phyloP scores from a whole-genome alignment of 2,113 vertebrate species.

The Hiodon alosoides region DNA sequence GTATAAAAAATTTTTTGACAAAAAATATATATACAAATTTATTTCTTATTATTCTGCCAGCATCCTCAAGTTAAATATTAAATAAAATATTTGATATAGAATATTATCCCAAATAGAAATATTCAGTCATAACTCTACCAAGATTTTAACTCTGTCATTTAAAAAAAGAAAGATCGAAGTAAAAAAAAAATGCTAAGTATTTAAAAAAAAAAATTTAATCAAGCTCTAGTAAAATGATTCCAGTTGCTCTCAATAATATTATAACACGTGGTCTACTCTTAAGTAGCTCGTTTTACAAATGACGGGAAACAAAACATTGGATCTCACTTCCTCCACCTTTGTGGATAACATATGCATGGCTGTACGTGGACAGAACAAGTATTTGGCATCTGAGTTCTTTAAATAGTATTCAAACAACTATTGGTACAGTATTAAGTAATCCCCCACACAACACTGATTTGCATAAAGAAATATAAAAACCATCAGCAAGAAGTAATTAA shows the following conservation, averaged over 20 bases:
- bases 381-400: constrained; percentile 8
- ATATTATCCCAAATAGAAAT: too few relatives aligned
- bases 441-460: constrained; percentile 7
- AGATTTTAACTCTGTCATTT: too few relatives aligned
- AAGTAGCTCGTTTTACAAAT: constrained; percentile 29
- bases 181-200: too few relatives aligned
- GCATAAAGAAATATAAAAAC: constrained; percentile 30
- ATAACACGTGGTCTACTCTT: neutral
- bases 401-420: constrained; percentile 14
- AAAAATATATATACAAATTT: too few relatives aligned
- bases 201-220: constrained; percentile 39
- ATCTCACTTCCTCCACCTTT: too few relatives aligned
- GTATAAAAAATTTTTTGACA: neutral
- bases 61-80: too few relatives aligned
- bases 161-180: too few relatives aligned
- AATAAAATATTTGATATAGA: neutral
- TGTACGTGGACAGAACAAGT: neutral
- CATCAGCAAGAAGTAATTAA: constrained; percentile 21
- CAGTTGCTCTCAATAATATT: too few relatives aligned
- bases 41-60: too few relatives aligned
- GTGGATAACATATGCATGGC: too few relatives aligned
- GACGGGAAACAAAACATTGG: constrained; percentile 25
- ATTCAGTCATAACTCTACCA: too few relatives aligned
- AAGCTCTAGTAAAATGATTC: constrained; percentile 37
- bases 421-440: neutral